Conservation (phyloP, 2,113 vertebrate genomes). For the Sceloporus undulatus region DNA sequence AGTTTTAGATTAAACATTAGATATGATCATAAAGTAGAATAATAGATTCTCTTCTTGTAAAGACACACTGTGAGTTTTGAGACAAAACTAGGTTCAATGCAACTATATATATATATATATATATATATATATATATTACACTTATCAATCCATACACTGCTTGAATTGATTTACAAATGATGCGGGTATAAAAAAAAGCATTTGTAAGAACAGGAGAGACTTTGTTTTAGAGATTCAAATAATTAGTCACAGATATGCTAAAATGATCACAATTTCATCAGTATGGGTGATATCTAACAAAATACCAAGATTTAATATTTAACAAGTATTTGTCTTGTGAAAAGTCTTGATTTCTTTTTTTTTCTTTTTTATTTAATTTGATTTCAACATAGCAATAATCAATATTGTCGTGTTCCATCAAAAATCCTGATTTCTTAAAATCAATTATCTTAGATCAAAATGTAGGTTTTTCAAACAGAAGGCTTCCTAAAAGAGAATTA, state of each 20-base stretch:
- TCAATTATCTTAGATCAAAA: neutral
- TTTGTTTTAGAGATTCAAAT: slow-evolving; percentile 22
- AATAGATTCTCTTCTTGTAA: slow-evolving; percentile 8
- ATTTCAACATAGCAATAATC: too few relatives aligned
- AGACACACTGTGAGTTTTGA: too few relatives aligned
- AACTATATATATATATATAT: slow-evolving; percentile 5
- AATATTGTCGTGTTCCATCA: too few relatives aligned
- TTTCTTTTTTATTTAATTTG: too few relatives aligned
- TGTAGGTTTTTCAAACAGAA: slow-evolving; percentile 7
- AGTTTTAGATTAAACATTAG: neutral
- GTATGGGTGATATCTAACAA: neutral
- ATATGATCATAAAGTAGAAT: neutral
- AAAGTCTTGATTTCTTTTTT: too few relatives aligned
- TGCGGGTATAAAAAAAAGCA: slow-evolving; percentile 55
- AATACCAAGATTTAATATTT: neutral
- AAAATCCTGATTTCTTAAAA: neutral
- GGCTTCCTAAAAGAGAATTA: slow-evolving; percentile 47
- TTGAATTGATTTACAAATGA: slow-evolving; percentile 38
- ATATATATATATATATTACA: too few relatives aligned
- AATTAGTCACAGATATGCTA: neutral
- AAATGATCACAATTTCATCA: neutral
- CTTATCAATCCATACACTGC: neutral
- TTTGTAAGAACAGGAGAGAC: slow-evolving; percentile 46
- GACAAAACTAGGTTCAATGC: slow-evolving; percentile 39
- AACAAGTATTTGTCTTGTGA: neutral